A percentile compares a stretch with the other conserved stretches of the same genome.
phyloP scores from a whole-genome alignment of 2,888 invertebrate genomes.

The Tipula unca region DNA sequence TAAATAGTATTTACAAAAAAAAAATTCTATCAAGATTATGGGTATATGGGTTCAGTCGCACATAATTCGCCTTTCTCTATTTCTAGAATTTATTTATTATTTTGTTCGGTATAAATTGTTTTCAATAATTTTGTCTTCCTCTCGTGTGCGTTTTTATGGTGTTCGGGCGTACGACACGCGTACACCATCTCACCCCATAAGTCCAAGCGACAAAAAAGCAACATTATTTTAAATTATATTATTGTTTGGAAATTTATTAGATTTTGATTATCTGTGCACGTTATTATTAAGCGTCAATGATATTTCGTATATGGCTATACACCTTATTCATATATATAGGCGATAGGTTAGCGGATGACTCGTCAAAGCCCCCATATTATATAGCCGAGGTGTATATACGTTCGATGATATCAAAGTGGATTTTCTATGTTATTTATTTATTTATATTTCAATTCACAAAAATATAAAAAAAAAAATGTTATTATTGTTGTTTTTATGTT shows the following conservation, averaged over 20 bases:
- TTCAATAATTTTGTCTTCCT: background rate
- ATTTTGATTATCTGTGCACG: background rate
- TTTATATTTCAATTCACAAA: background rate
- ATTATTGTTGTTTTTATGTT: background rate
- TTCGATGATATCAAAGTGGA: background rate
- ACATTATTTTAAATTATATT: background rate
- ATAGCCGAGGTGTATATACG: no score
- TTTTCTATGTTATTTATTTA: background rate
- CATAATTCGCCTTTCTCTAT: background rate
- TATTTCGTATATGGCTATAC: background rate
- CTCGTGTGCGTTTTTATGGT: background rate
- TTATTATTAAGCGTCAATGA: background rate
- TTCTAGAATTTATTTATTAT: background rate
- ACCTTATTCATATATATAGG: background rate
- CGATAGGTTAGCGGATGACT: background rate
- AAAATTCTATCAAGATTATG: background rate
- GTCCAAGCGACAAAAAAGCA: background rate
- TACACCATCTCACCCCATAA: background rate
- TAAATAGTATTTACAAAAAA: no score
- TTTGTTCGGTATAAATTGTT: background rate
- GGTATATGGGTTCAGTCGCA: background rate
- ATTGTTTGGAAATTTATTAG: background rate
- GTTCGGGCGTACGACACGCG: background rate
- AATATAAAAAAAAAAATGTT: background rate
- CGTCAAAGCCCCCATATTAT: background rate